Conservation (phyloP, 1,140 invertebrate species). For the Kradibia gibbosae region DNA sequence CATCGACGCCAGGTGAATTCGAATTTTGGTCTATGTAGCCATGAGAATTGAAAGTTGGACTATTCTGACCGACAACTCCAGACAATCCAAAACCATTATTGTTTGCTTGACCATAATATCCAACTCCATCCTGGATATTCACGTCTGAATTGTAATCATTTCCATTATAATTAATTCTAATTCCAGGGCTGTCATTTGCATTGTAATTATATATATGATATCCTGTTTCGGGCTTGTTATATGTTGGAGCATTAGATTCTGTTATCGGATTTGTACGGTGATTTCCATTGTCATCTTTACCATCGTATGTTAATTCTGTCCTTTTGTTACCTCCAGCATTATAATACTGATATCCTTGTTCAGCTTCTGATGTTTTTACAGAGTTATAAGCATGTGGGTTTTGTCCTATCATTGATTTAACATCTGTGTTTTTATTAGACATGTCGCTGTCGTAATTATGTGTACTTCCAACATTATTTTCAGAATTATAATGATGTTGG, state of each 20-base stretch:
- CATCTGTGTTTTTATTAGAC: not conserved
- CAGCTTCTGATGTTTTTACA: not conserved
- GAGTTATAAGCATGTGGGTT: slow-evolving; percentile 10
- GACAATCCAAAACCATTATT: not conserved
- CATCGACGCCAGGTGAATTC: not conserved
- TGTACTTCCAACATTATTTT: not conserved
- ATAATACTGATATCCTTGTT: not conserved
- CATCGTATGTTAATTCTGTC: not conserved
- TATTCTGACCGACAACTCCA: not conserved
- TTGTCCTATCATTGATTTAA: not conserved
- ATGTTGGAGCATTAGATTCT: not conserved
- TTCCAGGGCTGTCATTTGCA: not conserved
- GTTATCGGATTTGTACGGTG: not conserved
- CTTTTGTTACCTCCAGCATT: not conserved
- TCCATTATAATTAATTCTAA: not conserved
- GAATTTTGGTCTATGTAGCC: not conserved
- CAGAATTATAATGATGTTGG: slow-evolving; percentile 5
- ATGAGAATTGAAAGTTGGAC: not conserved
- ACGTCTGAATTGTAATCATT: slow-evolving; percentile 21
- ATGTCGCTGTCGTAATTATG: not conserved
- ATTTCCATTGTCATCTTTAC: not conserved
- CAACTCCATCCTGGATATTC: not conserved
- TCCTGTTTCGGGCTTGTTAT: not conserved
- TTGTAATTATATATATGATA: not conserved
- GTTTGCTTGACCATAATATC: slow-evolving; percentile 26